Percentiles rank a stretch among this genome's conserved stretches.
phyloP scores from a whole-genome alignment of 1,140 invertebrate genomes.

The Drosophila nigrodunni region DNA sequence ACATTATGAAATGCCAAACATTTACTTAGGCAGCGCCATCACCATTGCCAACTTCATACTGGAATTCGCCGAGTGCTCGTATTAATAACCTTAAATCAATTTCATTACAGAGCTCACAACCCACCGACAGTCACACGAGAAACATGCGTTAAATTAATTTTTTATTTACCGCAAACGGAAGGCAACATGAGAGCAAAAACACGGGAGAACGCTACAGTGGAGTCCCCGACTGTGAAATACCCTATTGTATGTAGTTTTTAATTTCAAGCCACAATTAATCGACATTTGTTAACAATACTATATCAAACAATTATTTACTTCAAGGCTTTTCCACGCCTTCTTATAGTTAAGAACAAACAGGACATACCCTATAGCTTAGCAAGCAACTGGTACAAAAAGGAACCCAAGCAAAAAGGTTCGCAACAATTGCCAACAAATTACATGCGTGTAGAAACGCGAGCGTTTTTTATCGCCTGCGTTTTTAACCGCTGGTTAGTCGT shows the following conservation, averaged over 20 bases:
- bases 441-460: constrained; percentile 71
- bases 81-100: constrained; percentile 84
- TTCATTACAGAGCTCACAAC: constrained; percentile 63
- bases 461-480: constrained; percentile 16
- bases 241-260: no score
- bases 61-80: constrained; percentile 48
- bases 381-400: background rate
- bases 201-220: no score
- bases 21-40: constrained; percentile 72
- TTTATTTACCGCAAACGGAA: constrained; percentile 58
- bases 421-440: constrained; percentile 75
- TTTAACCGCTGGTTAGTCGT: constrained; percentile 9
- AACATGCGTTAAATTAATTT: constrained; percentile 84
- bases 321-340: no score
- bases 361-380: no score
- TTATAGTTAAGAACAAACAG: no score
- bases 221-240: no score
- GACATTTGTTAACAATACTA: no score
- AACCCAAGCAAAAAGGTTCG: constrained; percentile 52
- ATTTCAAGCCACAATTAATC: no score
- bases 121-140: constrained; percentile 15
- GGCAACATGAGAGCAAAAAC: constrained; percentile 35
- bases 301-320: no score
- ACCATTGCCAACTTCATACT: background rate
- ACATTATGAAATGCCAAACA: constrained; percentile 76